These are phyloP conservation scores for Cynopterus brachyotis DNA, from an alignment of 2,113 vertebrate genomes.

Conservation along the genomic window DNA sequence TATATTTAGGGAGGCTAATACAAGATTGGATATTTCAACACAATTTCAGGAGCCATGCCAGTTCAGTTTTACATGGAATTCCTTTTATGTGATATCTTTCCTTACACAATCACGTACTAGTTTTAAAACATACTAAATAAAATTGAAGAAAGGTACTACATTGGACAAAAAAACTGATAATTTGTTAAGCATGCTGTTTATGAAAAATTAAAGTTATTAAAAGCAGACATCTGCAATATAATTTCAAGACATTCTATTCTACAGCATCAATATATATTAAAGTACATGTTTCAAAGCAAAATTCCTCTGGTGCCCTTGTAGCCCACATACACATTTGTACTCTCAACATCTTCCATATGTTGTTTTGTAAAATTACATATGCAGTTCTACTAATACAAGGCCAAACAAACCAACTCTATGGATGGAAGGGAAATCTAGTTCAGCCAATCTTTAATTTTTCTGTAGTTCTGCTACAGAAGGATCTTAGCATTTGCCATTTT, in stretches of 20 bases:
- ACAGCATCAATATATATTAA: constrained; percentile 11
- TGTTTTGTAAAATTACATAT: constrained; percentile 62
- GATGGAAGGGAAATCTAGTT: constrained; percentile 32
- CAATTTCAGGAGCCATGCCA: neutral
- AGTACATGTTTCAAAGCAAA: constrained; percentile 31
- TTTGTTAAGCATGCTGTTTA: neutral
- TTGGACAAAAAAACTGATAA: neutral
- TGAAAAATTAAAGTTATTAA: constrained; percentile 28
- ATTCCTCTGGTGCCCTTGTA: constrained; percentile 38
- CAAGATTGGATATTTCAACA: neutral
- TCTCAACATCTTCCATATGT: constrained; percentile 38
- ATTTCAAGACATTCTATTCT: constrained; percentile 2
- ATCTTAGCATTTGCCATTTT: constrained; percentile 34
- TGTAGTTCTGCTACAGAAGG: constrained; percentile 28
- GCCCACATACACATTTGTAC: constrained; percentile 17
- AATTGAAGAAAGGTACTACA: neutral
- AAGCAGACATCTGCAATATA: neutral
- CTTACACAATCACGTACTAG: neutral
- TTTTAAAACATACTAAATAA: neutral
- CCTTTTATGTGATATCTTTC: neutral
- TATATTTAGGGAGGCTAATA: neutral
- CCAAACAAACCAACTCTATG: constrained; percentile 44
- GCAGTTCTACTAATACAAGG: constrained; percentile 41
- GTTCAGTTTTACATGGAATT: neutral
- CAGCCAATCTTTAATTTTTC: constrained; percentile 46